Conservation (phyloP, 2,888 invertebrate species). For the Agonopterix arenella region DNA sequence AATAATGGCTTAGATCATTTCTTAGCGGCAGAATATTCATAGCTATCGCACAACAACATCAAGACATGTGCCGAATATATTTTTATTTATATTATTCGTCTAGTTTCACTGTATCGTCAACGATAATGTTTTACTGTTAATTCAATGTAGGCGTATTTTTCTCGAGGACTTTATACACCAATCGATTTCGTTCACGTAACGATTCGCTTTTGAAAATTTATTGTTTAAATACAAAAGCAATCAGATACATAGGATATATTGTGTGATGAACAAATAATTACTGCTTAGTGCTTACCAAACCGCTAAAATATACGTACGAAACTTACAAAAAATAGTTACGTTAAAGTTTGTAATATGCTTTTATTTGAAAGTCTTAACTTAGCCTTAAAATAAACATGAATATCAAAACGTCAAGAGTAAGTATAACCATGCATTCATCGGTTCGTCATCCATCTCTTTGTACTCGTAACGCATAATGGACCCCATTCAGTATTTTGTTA, state of each 20-base stretch:
- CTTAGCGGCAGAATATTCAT: slow-evolving; percentile 55
- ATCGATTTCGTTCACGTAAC: no score
- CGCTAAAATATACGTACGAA: no score
- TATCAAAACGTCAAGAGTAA: slow-evolving; percentile 24
- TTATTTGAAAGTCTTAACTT: slow-evolving; percentile 10
- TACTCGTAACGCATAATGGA: slow-evolving; percentile 15
- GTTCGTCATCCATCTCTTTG: slow-evolving; percentile 23
- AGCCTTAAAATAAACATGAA: slow-evolving; percentile 22
- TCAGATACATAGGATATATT: no score
- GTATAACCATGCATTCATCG: slow-evolving; percentile 21
- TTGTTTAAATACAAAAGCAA: no score
- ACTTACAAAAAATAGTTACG: no score
- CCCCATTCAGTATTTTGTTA: slow-evolving; percentile 27
- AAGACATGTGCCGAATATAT: neutral
- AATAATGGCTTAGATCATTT: slow-evolving; percentile 66
- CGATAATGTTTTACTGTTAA: no score
- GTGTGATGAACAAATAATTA: no score
- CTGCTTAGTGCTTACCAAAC: no score
- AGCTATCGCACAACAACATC: slow-evolving; percentile 27
- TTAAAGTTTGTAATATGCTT: no score
- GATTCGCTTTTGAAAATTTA: no score
- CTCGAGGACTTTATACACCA: no score
- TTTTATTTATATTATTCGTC: neutral
- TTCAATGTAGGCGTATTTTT: no score
- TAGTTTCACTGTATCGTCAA: neutral